Conservation (phyloP, 2,888 invertebrate species). For the Watsonalla binaria region DNA sequence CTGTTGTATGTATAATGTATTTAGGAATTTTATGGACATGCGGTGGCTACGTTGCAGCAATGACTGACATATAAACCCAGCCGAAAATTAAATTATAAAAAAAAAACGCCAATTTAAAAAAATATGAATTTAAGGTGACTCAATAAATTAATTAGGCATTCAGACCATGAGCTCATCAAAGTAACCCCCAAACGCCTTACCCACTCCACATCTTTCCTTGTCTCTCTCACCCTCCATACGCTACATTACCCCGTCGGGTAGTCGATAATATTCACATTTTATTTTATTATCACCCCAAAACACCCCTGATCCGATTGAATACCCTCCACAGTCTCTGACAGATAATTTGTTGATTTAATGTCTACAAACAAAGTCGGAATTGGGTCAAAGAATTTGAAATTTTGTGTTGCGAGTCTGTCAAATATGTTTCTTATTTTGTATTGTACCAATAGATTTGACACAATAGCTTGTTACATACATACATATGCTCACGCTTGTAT, state of each 20-base stretch:
- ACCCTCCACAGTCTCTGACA: conserved; percentile 54
- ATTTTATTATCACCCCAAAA: conserved; percentile 58
- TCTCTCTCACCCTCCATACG: conserved; percentile 35
- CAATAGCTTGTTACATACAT: too few relatives aligned
- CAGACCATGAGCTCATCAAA: too few relatives aligned
- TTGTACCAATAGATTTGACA: too few relatives aligned
- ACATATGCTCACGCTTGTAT: too few relatives aligned
- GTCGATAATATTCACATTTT: conserved; percentile 69
- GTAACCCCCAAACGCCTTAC: conserved; percentile 3
- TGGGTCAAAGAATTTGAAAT: conserved; percentile 12
- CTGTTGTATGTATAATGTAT: too few relatives aligned
- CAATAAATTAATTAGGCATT: too few relatives aligned
- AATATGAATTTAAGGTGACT: too few relatives aligned
- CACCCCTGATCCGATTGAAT: conserved; percentile 17
- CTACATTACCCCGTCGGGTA: conserved; percentile 59
- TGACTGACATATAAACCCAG: conserved; percentile 9
- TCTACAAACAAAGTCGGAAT: conserved; percentile 15
- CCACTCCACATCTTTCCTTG: conserved; percentile 22
- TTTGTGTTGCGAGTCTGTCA: background rate
- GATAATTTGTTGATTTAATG: conserved; percentile 67
- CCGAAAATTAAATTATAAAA: too few relatives aligned
- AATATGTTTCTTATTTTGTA: background rate
- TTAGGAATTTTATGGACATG: too few relatives aligned
- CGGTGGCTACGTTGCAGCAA: background rate
- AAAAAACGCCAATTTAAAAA: too few relatives aligned